Evolutionary conservation across 2,797 vertebrate genomes (phyloP).

Genomic region (Rallus crepitans): DNA sequence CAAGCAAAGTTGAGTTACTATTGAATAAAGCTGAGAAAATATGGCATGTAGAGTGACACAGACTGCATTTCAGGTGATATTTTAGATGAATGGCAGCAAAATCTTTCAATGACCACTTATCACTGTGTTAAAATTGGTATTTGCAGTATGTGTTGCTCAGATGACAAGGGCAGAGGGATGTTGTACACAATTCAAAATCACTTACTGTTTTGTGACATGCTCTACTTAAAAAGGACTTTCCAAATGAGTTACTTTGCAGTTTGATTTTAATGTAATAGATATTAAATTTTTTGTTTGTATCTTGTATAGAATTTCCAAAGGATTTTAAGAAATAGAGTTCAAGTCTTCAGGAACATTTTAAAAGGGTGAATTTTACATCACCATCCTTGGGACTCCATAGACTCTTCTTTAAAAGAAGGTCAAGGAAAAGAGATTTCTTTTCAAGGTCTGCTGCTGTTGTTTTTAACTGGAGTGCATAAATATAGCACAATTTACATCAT

Average conservation of each 20-base stretch:
- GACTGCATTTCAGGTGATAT: not conserved
- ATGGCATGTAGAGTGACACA: not conserved
- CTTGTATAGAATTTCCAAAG: not conserved
- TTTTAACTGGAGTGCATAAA: not conserved
- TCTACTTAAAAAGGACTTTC: not conserved
- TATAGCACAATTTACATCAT: not conserved
- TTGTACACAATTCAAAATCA: not conserved
- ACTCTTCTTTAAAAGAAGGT: not conserved
- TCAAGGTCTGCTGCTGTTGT: not conserved
- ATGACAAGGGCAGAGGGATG: not conserved
- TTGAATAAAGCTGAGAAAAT: not conserved
- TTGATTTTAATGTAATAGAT: not conserved
- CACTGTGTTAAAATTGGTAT: not conserved
- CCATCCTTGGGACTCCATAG: rapidly evolving
- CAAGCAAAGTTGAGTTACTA: not conserved
- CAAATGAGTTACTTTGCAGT: not conserved
- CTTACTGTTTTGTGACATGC: not conserved
- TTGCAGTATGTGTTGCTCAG: not conserved
- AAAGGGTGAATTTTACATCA: not conserved
- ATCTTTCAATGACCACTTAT: not conserved
- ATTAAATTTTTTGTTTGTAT: not conserved
- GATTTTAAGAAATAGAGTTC: not conserved
- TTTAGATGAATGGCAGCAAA: not conserved
- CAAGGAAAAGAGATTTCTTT: not conserved
- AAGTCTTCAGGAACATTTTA: not conserved